Percentiles rank a stretch among this genome's conserved stretches.
Evolutionary conservation across 1,140 invertebrate species (phyloP).

Genomic region (Bombyx mandarina): DNA sequence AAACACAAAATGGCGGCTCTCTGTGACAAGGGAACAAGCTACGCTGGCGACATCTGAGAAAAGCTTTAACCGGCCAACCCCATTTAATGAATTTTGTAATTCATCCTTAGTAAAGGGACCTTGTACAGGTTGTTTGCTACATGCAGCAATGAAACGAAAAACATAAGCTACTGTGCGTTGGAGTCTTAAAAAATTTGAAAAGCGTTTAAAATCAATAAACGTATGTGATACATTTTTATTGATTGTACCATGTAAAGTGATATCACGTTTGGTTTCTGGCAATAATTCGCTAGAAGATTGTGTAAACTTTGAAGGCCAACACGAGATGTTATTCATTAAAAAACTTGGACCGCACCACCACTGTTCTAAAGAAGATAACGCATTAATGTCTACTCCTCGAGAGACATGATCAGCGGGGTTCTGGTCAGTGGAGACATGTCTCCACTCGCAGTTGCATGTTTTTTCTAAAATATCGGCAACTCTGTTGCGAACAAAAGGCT

Average conservation of each 20-base stretch:
- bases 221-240: background rate
- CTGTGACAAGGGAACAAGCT: too few species aligned
- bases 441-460: conserved; percentile 16
- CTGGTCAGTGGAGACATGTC: conserved; percentile 18
- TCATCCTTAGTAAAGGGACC: too few species aligned
- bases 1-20: too few species aligned
- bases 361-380: background rate
- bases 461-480: conserved; percentile 34
- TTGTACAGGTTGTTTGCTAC: background rate
- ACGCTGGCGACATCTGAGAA: too few species aligned
- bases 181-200: background rate
- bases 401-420: conserved; percentile 3
- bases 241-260: background rate
- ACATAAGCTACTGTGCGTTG: conserved; percentile 1
- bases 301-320: background rate
- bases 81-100: too few species aligned
- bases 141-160: background rate
- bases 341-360: conserved; percentile 4
- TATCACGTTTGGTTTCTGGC: background rate
- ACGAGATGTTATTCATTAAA: background rate
- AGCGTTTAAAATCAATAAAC: conserved; percentile 3
- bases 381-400: background rate
- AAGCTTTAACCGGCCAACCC: too few species aligned
- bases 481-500: conserved; percentile 39
- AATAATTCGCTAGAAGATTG: background rate